These are phyloP conservation scores for Catostylus mosaicus DNA, from an alignment of 30 jellyfish, hydroid and myxozoan species.

Conservation along the genomic window DNA sequence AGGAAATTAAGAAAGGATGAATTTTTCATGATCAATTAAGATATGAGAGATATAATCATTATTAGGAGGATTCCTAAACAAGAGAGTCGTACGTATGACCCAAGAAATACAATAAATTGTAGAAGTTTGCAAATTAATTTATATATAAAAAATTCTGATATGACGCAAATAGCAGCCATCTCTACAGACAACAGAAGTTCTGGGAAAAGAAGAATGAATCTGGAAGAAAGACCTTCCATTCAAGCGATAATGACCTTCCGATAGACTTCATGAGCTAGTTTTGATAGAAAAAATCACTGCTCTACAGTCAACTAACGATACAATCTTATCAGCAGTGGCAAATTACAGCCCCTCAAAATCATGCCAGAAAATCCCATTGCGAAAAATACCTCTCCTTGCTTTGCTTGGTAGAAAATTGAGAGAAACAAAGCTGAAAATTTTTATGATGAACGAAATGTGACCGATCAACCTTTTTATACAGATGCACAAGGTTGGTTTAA, in stretches of 20 bases:
- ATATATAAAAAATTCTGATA: slow-evolving; percentile 16
- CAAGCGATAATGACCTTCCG: not conserved
- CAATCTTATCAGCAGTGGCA: no score
- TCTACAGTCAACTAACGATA: no score
- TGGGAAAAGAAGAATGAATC: not conserved
- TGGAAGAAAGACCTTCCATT: not conserved
- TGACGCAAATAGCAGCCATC: slow-evolving; percentile 37
- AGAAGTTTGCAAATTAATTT: slow-evolving; percentile 46
- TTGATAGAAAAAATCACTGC: no score
- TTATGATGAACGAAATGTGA: no score
- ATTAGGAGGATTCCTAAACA: slow-evolving; percentile 15
- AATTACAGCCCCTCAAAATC: no score
- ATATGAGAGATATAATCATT: slow-evolving; percentile 27
- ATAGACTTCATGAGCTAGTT: not conserved
- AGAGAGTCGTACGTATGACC: slow-evolving; percentile 40
- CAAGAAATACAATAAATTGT: slow-evolving; percentile 30
- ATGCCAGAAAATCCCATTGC: no score
- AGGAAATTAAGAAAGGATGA: slow-evolving; percentile 56
- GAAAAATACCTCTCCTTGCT: no score
- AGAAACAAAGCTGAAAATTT: no score
- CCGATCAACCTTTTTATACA: no score
- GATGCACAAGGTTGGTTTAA: no score
- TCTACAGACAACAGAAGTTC: slow-evolving; percentile 65
- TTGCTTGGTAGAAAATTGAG: no score
- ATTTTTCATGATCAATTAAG: slow-evolving; percentile 45